These are phyloP conservation scores for Drosophila setifemur DNA, from an alignment of 1,140 invertebrate genomes.

Conservation along the genomic window DNA sequence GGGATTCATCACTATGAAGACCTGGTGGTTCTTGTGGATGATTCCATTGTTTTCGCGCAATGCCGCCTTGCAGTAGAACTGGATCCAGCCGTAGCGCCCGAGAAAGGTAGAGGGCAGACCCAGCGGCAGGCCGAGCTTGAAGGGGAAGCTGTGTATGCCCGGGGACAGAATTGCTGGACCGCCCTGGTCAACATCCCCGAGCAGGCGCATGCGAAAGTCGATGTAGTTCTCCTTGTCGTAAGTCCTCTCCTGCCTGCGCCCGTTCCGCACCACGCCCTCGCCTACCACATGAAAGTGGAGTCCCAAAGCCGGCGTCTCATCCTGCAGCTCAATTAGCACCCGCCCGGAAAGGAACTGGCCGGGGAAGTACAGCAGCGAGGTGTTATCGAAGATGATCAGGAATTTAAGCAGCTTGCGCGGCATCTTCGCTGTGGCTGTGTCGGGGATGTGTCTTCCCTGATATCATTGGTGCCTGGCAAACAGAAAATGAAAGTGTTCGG, in stretches of 20 bases:
- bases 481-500: conserved; percentile 1
- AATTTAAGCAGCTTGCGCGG: conserved; percentile 95
- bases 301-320: conserved; percentile 94
- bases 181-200: conserved; percentile 92
- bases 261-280: conserved; percentile 93
- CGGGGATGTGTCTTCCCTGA: neutral
- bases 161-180: conserved; percentile 92
- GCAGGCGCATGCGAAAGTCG: conserved; percentile 95
- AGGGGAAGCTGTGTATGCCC: conserved; percentile 97
- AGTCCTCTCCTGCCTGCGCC: conserved; percentile 89
- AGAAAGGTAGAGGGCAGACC: conserved; percentile 96
- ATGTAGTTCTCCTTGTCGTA: conserved; percentile 97
- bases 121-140: conserved; percentile 94
- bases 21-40: conserved; percentile 97
- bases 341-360: conserved; percentile 95
- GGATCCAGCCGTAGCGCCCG: conserved; percentile 97
- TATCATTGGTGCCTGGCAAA: conserved; percentile 9
- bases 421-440: conserved; percentile 83
- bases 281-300: conserved; percentile 97
- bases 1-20: conserved; percentile 98
- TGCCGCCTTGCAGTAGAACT: conserved; percentile 96
- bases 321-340: conserved; percentile 95
- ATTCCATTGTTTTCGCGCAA: conserved; percentile 94
- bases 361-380: conserved; percentile 95
- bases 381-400: conserved; percentile 96